phyloP scores from a whole-genome alignment of 2,797 vertebrate species.

The Sebastes vulpes region DNA sequence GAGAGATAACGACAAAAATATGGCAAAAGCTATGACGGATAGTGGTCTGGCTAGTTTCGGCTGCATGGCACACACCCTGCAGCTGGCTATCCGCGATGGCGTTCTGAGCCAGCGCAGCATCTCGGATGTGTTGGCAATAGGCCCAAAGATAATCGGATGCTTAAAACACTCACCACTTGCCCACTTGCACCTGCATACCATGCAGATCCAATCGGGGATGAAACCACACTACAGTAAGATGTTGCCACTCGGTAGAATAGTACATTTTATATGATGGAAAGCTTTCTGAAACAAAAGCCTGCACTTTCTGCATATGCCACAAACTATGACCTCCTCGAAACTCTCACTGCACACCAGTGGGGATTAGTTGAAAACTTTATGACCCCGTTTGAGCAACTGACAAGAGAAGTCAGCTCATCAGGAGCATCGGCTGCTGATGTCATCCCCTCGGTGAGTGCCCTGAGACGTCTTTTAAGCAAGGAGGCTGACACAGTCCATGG shows the following conservation, averaged over 20 bases:
- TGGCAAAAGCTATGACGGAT: background rate
- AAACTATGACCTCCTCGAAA: background rate
- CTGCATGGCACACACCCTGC: background rate
- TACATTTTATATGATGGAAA: constrained; percentile 18
- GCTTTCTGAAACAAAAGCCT: background rate
- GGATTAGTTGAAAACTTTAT: constrained; percentile 26
- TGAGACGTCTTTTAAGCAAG: background rate
- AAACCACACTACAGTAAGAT: background rate
- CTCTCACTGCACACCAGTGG: background rate
- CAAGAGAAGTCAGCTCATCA: constrained; percentile 17
- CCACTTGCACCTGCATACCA: background rate
- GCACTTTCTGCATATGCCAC: background rate
- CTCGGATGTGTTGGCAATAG: background rate
- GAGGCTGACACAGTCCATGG: constrained; percentile 2
- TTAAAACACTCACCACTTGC: background rate
- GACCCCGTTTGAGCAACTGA: constrained; percentile 17
- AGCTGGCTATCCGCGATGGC: background rate
- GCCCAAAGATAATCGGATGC: background rate
- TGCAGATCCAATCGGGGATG: background rate
- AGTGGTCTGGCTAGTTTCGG: background rate
- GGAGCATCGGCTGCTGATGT: constrained; percentile 6
- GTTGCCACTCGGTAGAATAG: background rate
- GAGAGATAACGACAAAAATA: background rate
- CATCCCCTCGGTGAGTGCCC: constrained; percentile 2
- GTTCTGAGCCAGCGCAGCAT: background rate